Conservation (phyloP, 2,113 vertebrate species). For the Vireo altiloquus region DNA sequence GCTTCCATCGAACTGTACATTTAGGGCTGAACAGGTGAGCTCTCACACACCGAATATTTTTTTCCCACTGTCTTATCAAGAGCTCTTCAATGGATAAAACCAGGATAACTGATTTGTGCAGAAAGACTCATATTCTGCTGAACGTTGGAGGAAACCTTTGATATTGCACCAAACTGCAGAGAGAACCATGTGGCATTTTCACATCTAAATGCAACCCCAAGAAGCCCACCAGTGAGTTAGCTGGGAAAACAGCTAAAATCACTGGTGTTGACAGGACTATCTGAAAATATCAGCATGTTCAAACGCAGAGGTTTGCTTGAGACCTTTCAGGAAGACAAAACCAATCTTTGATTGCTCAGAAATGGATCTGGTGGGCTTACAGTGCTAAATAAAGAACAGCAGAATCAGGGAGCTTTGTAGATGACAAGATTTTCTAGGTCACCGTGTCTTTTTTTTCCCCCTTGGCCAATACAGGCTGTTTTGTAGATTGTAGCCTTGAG, state of each 20-base stretch:
- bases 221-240: neutral
- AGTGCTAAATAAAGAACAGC: conserved; percentile 35
- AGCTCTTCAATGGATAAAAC: neutral
- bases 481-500: conserved; percentile 35
- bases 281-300: neutral
- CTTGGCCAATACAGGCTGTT: conserved; percentile 31
- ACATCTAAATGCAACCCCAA: neutral
- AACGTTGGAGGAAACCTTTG: neutral
- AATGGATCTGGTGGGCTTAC: conserved; percentile 28
- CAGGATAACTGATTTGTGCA: neutral
- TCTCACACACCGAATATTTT: neutral
- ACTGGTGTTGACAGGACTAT: neutral
- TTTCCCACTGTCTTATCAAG: neutral
- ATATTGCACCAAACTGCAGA: neutral
- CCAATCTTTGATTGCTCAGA: neutral
- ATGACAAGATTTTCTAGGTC: conserved; percentile 45
- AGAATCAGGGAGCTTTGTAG: conserved; percentile 1
- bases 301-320: neutral
- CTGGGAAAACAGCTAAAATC: neutral
- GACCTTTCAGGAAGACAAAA: conserved; percentile 20
- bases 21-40: neutral
- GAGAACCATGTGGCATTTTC: neutral
- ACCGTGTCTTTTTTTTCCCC: neutral
- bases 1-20: neutral
- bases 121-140: neutral